Evolutionary conservation across 2,888 invertebrate genomes (phyloP).

Genomic region (Pyrrhosoma nymphula): DNA sequence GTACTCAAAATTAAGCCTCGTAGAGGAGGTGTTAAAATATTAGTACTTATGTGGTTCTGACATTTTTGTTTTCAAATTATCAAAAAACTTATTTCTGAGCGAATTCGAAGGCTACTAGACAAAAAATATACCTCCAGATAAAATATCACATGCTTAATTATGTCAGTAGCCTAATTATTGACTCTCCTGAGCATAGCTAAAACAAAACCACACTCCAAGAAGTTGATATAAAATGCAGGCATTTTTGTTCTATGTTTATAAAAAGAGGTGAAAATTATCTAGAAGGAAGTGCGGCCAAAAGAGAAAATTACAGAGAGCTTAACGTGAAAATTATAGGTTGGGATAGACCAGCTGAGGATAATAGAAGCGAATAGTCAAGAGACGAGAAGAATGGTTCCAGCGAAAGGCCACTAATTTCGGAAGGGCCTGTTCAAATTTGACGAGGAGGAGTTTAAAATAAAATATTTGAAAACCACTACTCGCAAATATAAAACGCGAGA

Average conservation of each 20-base stretch:
- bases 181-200: not conserved
- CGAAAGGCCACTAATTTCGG: not conserved
- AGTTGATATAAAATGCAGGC: no score
- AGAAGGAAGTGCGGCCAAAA: not conserved
- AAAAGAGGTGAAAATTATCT: not conserved
- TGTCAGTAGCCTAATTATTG: not conserved
- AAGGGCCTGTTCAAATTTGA: not conserved
- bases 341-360: not conserved
- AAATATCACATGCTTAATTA: no score
- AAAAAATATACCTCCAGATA: no score
- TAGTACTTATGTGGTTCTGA: no score
- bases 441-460: not conserved
- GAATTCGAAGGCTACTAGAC: no score
- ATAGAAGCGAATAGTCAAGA: not conserved
- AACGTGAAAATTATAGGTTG: not conserved
- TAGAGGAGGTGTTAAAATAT: no score
- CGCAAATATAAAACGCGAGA: not conserved
- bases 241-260: not conserved
- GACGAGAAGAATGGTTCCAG: not conserved
- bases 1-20: no score
- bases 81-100: no score
- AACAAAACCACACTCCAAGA: not conserved
- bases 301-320: not conserved
- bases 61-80: no score
- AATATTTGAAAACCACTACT: not conserved